Percentiles rank a stretch among this genome's conserved stretches.
These are phyloP conservation scores for Mellivora capensis DNA, from an alignment of 2,113 vertebrate genomes.

Conservation along the genomic window DNA sequence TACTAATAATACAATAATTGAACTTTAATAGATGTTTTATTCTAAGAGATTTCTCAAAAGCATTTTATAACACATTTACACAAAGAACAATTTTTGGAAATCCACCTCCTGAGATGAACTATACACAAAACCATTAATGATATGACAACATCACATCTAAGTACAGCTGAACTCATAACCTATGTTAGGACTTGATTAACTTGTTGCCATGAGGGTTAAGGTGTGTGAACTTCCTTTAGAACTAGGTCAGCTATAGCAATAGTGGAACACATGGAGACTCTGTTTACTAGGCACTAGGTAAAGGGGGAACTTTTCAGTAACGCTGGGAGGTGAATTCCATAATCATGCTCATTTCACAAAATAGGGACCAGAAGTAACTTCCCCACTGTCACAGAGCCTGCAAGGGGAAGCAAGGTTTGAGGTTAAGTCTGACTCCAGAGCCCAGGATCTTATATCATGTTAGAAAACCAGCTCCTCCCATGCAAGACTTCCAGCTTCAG, in stretches of 20 bases:
- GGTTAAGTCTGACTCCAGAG: not conserved
- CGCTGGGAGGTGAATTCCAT: not conserved
- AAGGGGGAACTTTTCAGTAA: not conserved
- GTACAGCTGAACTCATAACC: not conserved
- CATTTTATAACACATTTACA: not conserved
- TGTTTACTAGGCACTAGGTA: not conserved
- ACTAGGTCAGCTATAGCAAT: not conserved
- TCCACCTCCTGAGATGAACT: not conserved
- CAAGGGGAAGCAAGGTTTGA: not conserved
- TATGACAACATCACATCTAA: not conserved
- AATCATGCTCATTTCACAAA: not conserved
- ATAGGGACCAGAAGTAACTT: not conserved
- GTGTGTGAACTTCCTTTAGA: not conserved
- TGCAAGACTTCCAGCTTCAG: not conserved
- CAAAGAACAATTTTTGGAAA: not conserved
- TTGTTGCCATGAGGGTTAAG: not conserved
- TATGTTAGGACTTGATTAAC: not conserved
- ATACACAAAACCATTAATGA: not conserved
- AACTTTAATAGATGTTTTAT: not conserved
- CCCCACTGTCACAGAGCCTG: not conserved
- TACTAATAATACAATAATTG: not conserved
- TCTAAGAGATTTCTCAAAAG: not conserved
- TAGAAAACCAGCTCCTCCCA: not conserved
- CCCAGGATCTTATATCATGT: not conserved
- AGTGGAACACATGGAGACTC: not conserved